Evolutionary conservation across 1,140 invertebrate species (phyloP).

Genomic region (Drosophila cardini): DNA sequence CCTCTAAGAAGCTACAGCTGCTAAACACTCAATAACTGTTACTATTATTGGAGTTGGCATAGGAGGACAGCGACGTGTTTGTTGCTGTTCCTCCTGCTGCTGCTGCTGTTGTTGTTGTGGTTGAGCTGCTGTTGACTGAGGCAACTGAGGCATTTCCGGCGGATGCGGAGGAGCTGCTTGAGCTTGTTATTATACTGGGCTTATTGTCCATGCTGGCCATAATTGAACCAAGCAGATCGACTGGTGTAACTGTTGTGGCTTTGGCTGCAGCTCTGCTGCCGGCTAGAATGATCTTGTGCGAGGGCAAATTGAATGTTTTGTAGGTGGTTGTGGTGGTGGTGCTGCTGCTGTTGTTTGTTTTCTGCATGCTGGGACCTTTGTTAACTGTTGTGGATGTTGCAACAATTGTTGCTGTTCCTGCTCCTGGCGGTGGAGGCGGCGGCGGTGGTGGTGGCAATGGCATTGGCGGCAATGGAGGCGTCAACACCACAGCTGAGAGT

Average conservation of each 20-base stretch:
- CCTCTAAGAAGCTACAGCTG: conserved; percentile 45
- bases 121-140: conserved; percentile 36
- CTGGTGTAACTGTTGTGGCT: conserved; percentile 35
- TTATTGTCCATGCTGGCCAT: conserved; percentile 84
- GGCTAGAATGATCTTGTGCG: conserved; percentile 69
- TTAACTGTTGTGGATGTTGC: neutral
- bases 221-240: conserved; percentile 81
- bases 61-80: conserved; percentile 62
- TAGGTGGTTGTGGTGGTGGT: conserved; percentile 61
- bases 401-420: neutral
- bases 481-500: conserved; percentile 49
- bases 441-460: conserved; percentile 71
- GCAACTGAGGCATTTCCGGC: conserved; percentile 23
- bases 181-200: conserved; percentile 41
- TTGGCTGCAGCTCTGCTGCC: conserved; percentile 46
- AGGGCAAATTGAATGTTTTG: conserved; percentile 69
- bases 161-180: conserved; percentile 26
- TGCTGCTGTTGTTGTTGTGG: conserved; percentile 12
- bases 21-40: conserved; percentile 56
- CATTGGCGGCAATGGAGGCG: conserved; percentile 68
- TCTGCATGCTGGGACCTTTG: conserved; percentile 10
- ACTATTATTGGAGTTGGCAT: conserved; percentile 61
- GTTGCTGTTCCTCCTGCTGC: conserved; percentile 32
- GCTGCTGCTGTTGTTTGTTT: conserved; percentile 13
- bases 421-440: conserved; percentile 28